Conservation (phyloP, 1,140 invertebrate genomes). For the Cyclina sinensis region DNA sequence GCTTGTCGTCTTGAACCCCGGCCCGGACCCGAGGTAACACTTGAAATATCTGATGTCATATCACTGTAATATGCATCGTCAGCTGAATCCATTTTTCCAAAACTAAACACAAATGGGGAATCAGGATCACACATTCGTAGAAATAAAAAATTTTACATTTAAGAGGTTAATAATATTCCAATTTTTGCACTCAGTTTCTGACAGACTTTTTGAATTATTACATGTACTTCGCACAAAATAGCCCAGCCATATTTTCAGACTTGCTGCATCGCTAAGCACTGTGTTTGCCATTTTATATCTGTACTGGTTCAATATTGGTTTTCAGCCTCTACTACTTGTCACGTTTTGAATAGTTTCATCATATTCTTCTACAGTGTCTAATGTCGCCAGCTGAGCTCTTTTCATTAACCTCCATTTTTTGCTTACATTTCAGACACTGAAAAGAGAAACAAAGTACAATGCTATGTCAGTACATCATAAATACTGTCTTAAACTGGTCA, state of each 20-base stretch:
- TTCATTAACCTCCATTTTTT: background rate
- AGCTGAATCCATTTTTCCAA: slow-evolving; percentile 56
- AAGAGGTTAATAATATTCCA: too few species aligned
- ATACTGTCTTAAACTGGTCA: too few species aligned
- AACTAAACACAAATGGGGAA: slow-evolving; percentile 14
- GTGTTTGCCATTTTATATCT: background rate
- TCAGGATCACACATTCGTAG: slow-evolving; percentile 17
- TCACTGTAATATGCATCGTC: slow-evolving; percentile 66
- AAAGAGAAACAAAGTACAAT: background rate
- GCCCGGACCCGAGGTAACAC: slow-evolving; percentile 26
- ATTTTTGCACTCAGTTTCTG: too few species aligned
- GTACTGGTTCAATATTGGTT: background rate
- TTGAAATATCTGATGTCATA: slow-evolving; percentile 44
- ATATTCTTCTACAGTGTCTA: background rate
- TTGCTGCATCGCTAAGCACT: background rate
- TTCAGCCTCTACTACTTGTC: background rate
- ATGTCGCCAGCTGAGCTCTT: background rate
- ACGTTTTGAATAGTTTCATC: background rate
- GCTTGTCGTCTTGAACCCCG: background rate
- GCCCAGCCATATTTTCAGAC: background rate
- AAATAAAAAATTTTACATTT: too few species aligned
- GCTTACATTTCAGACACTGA: background rate
- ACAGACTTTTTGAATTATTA: too few species aligned
- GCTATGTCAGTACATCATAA: too few species aligned
- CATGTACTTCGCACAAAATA: too few species aligned